A percentile compares a stretch with the other conserved stretches of the same genome.
These are phyloP conservation scores for Camponotus floridanus DNA, from an alignment of 1,140 invertebrate genomes.

Conservation along the genomic window DNA sequence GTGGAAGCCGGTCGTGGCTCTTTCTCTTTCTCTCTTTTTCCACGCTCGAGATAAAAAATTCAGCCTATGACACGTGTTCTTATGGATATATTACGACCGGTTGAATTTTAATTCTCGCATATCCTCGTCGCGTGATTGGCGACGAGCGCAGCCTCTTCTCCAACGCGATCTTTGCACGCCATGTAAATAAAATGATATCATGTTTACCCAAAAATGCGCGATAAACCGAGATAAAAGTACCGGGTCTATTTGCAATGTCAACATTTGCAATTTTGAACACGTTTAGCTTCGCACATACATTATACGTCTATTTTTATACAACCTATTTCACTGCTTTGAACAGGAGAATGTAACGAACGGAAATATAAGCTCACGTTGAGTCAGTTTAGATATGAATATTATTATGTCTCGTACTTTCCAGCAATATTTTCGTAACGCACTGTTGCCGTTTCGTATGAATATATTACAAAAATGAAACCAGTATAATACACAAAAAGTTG, in stretches of 20 bases:
- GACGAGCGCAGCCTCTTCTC: background rate
- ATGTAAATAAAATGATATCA: slow-evolving; percentile 12
- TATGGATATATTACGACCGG: too few relatives aligned
- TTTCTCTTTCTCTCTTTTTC: too few relatives aligned
- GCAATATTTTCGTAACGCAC: too few relatives aligned
- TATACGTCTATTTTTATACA: background rate
- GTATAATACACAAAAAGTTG: too few relatives aligned
- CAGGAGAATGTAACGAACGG: background rate
- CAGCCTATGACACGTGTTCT: background rate
- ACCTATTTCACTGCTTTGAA: background rate
- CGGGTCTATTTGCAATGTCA: background rate
- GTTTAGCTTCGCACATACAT: background rate
- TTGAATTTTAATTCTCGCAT: background rate
- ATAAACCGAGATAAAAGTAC: background rate
- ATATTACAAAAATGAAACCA: too few relatives aligned
- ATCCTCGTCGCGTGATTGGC: background rate
- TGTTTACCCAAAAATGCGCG: background rate
- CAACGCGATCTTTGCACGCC: slow-evolving; percentile 15
- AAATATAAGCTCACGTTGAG: background rate
- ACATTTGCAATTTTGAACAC: background rate
- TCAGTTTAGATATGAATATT: too few relatives aligned
- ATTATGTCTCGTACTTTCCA: too few relatives aligned
- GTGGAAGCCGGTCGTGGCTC: background rate
- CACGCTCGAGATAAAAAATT: slow-evolving; percentile 15
- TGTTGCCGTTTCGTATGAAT: too few relatives aligned